Conservation (phyloP, 2,888 invertebrate genomes). For the Melanargia galathea region DNA sequence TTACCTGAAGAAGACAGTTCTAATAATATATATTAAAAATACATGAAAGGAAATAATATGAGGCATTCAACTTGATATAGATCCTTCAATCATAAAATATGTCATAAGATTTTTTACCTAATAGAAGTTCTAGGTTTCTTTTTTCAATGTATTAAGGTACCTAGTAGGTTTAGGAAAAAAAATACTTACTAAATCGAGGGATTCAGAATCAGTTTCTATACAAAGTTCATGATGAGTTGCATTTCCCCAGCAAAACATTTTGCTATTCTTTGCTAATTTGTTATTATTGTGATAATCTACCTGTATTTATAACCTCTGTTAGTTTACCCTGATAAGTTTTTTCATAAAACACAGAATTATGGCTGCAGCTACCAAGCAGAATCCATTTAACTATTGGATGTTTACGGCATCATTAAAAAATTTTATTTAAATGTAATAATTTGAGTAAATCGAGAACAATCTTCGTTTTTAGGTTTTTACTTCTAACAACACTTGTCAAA, state of each 20-base stretch:
- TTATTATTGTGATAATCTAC: background rate
- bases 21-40: background rate
- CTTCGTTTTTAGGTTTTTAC: constrained; percentile 36
- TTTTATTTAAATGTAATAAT: constrained; percentile 31
- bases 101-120: background rate
- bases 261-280: constrained; percentile 44
- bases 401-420: constrained; percentile 31
- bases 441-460: constrained; percentile 53
- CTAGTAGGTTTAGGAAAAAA: background rate
- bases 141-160: background rate
- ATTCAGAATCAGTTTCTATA: constrained; percentile 61
- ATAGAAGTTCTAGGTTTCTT: background rate
- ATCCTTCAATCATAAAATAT: background rate
- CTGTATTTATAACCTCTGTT: constrained; percentile 55
- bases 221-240: constrained; percentile 77
- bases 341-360: constrained; percentile 20
- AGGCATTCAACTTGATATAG: background rate
- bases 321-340: constrained; percentile 29
- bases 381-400: constrained; percentile 29
- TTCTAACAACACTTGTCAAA: constrained; percentile 36
- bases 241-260: constrained; percentile 81
- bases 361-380: constrained; percentile 40
- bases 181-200: constrained; percentile 64
- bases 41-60: background rate
- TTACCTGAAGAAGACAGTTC: constrained; percentile 39